Conservation (phyloP, 1,140 invertebrate species). For the Drosophila teissieri region DNA sequence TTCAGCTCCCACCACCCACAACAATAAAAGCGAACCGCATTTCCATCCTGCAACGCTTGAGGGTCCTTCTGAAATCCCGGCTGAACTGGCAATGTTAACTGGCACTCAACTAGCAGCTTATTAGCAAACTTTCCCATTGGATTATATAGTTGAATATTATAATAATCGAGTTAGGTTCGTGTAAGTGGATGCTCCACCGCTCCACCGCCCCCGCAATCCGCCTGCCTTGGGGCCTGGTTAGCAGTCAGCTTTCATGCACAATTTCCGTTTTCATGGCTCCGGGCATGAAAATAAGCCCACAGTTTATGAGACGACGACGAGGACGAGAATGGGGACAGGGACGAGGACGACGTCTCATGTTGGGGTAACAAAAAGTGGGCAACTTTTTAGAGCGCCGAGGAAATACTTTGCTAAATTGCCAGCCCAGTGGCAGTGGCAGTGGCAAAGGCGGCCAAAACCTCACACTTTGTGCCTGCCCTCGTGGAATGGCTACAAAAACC, state of each 20-base stretch:
- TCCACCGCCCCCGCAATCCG: slow-evolving; percentile 8
- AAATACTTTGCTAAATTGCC: slow-evolving; percentile 82
- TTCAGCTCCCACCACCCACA: not conserved
- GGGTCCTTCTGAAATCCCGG: slow-evolving; percentile 32
- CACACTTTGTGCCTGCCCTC: slow-evolving; percentile 15
- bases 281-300: slow-evolving; percentile 73
- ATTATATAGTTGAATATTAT: slow-evolving; percentile 81
- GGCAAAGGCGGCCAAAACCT: not conserved
- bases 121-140: slow-evolving; percentile 78
- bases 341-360: slow-evolving; percentile 25
- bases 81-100: slow-evolving; percentile 52
- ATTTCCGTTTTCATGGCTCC: slow-evolving; percentile 68
- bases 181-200: slow-evolving; percentile 30
- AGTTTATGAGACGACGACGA: slow-evolving; percentile 56
- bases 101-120: slow-evolving; percentile 77
- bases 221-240: slow-evolving; percentile 11
- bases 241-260: slow-evolving; percentile 74
- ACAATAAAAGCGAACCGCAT: slow-evolving; percentile 16
- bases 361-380: slow-evolving; percentile 70
- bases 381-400: slow-evolving; percentile 75
- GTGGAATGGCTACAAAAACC: slow-evolving; percentile 58
- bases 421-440: slow-evolving; percentile 46
- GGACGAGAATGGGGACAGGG: not conserved
- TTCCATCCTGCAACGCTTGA: slow-evolving; percentile 25
- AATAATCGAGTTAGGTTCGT: slow-evolving; percentile 79